Evolutionary conservation across 2,797 vertebrate species (phyloP).

Genomic region (Pogonophryne albipinna): DNA sequence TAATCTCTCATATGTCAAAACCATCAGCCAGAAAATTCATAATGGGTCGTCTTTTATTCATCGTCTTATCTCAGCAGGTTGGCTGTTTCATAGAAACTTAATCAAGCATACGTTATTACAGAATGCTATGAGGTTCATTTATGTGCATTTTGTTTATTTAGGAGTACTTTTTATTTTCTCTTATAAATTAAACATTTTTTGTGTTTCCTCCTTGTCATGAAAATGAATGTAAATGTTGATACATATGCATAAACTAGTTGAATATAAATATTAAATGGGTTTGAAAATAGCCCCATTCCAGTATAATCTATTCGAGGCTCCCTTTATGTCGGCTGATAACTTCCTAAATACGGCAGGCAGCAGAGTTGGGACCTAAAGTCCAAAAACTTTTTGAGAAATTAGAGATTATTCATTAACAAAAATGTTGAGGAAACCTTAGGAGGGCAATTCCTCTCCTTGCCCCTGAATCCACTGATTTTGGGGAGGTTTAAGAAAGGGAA

Average conservation of each 20-base stretch:
- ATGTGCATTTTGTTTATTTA: not conserved
- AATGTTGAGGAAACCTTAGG: not conserved
- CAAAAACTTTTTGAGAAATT: not conserved
- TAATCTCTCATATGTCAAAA: not conserved
- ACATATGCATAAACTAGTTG: not conserved
- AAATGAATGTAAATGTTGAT: not conserved
- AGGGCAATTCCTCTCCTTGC: not conserved
- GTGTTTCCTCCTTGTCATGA: not conserved
- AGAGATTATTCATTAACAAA: not conserved
- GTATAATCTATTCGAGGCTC: not conserved
- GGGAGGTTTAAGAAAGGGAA: not conserved
- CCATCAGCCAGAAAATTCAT: not conserved
- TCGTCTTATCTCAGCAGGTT: not conserved
- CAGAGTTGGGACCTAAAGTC: not conserved
- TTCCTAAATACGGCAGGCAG: not conserved
- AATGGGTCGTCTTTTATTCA: not conserved
- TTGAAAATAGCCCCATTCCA: not conserved
- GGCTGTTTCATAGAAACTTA: not conserved
- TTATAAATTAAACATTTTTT: not conserved
- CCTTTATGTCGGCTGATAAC: not conserved
- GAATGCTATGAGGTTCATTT: not conserved
- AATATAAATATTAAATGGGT: not conserved
- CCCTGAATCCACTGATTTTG: not conserved
- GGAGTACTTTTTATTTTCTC: not conserved
- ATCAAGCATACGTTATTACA: not conserved